Evolutionary conservation across 1,140 invertebrate species (phyloP).

Genomic region (Aphelenchoides besseyi): DNA sequence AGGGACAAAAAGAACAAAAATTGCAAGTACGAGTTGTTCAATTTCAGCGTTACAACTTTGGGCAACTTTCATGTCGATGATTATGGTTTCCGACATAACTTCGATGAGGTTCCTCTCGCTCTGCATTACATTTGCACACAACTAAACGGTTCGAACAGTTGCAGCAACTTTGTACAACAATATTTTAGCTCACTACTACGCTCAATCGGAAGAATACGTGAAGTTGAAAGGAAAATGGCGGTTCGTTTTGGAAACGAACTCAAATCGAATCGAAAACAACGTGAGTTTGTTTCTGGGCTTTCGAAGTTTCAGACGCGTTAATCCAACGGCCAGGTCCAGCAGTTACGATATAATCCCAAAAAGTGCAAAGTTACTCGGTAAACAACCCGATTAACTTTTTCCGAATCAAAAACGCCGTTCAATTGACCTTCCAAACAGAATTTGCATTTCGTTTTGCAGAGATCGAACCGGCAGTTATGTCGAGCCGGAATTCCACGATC

Average conservation of each 20-base stretch:
- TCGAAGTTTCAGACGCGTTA: background rate
- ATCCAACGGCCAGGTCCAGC: background rate
- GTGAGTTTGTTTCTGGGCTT: conserved; percentile 31
- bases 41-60: conserved; percentile 61
- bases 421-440: too few relatives aligned
- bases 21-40: conserved; percentile 12
- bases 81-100: conserved; percentile 66
- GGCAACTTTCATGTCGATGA: conserved; percentile 65
- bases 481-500: conserved; percentile 65
- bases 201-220: conserved; percentile 40
- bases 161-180: conserved; percentile 59
- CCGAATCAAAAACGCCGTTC: too few relatives aligned
- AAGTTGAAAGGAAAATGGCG: conserved; percentile 43
- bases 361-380: conserved; percentile 8
- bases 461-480: conserved; percentile 65
- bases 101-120: conserved; percentile 63
- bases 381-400: background rate
- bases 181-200: conserved; percentile 35
- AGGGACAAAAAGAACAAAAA: too few relatives aligned
- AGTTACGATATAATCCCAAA: background rate
- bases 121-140: conserved; percentile 68
- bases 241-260: conserved; percentile 29
- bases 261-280: conserved; percentile 40
- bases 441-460: conserved; percentile 48
- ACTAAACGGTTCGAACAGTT: conserved; percentile 65